Base-by-base conservation (phyloP, 2,113 vertebrate genomes). In the Terrapene triunguis region DNA sequence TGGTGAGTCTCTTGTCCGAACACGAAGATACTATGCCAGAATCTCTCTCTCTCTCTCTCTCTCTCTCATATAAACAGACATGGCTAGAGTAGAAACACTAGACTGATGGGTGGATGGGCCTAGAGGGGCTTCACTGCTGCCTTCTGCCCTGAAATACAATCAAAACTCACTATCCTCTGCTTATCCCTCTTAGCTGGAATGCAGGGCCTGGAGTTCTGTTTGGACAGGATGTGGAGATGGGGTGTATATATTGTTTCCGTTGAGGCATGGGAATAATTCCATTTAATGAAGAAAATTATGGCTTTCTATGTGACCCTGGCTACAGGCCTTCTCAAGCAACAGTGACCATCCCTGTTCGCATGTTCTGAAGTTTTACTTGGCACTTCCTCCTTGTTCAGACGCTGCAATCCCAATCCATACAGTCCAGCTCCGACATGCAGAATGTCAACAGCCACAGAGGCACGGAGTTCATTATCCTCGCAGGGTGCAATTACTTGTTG, bases 401-500 rank as follows among this genome's bases (percentile, higher is more conserved):
- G 2, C 65, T 3, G 82, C 0, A 97, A 98, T 98, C 93, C 95
- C 95, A 97, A 98, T 98, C 98, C 69, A 87, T 80, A 1, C 92
- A 81, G 89, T 96, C 94, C 92, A 74, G 95, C 95, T 95, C 9
- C 1, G 17, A 90, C 97, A 96, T 85, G 82, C 54, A 24, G 89
- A 89, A 90, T 94, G 95, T 94, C 98, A 96, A 82, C 88, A 91
- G 91, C 88, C 86, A 38, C 7, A 72, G 96, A 87, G 90, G 97
- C 96, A 95, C 55, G 57, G 74, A 95, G 97, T 95, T 98, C 96
- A 85, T 98, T 98, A 98, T 98, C 97, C 98, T 84, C 94, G 50
- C 93, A 55, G 97, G 96, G 97, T 92, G 89, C 98, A 98, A 98
- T 98, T 98, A 98, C 97, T 97, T 95, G 89, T 89, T 97, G 87